Conservation (phyloP, 2,888 invertebrate genomes). For the Trachelus troglodyta region DNA sequence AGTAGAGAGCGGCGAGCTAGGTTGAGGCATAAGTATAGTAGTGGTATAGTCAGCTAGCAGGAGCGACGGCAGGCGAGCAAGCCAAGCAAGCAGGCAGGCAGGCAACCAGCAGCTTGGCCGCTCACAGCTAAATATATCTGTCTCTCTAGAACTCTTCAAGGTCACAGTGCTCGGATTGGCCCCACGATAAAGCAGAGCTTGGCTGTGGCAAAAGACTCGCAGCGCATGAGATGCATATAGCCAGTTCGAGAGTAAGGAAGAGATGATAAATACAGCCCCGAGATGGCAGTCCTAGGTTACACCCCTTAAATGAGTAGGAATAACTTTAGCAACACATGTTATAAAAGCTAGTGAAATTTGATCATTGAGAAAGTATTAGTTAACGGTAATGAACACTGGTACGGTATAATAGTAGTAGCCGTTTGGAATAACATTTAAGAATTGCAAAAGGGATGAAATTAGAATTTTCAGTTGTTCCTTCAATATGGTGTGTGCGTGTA, state of each 20-base stretch:
- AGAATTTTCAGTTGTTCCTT: too few relatives aligned
- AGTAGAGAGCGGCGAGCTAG: conserved; percentile 1
- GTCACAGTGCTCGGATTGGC: conserved; percentile 51
- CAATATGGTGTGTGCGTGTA: too few relatives aligned
- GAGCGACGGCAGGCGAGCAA: background rate
- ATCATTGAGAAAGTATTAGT: background rate
- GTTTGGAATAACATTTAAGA: background rate
- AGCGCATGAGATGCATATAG: background rate
- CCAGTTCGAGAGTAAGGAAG: background rate
- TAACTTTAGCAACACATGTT: background rate
- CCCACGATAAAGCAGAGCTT: conserved; percentile 42
- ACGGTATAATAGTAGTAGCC: background rate
- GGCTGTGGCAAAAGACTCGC: background rate
- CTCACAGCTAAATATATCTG: conserved; percentile 51
- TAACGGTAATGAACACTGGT: background rate
- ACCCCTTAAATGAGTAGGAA: background rate
- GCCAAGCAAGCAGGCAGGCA: background rate
- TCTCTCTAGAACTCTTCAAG: conserved; percentile 50
- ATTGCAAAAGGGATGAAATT: too few relatives aligned
- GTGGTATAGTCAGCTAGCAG: background rate
- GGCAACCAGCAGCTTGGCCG: conserved; percentile 25
- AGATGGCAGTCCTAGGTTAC: background rate
- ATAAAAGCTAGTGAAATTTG: background rate
- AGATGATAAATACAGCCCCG: background rate
- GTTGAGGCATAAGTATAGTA: background rate